These are phyloP conservation scores for Brachionus rubens DNA, from an alignment of 1,140 invertebrate genomes.

Conservation along the genomic window DNA sequence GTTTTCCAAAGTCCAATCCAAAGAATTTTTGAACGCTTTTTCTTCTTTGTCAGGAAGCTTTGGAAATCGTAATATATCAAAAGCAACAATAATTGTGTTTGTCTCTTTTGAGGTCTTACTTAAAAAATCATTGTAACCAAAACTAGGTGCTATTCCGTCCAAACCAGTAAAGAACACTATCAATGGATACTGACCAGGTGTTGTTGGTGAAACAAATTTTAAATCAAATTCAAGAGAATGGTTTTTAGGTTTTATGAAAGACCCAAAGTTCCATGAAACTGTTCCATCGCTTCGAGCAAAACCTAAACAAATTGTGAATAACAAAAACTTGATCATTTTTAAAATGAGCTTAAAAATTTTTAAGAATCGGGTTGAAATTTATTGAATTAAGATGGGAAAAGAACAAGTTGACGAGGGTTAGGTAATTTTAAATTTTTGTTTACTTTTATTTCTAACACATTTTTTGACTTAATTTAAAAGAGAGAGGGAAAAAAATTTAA, in stretches of 20 bases:
- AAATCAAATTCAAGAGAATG: constrained; percentile 28
- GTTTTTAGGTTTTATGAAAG: constrained; percentile 32
- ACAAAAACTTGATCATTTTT: no score
- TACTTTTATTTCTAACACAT: no score
- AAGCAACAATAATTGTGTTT: constrained; percentile 21
- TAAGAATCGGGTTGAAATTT: no score
- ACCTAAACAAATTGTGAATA: no score
- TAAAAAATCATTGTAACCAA: constrained; percentile 5
- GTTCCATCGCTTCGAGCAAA: not conserved
- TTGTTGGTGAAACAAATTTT: constrained; percentile 21
- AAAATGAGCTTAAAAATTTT: no score
- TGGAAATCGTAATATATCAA: constrained; percentile 30
- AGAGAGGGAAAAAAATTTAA: no score
- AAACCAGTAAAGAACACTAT: constrained; percentile 22
- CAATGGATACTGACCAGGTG: constrained; percentile 5
- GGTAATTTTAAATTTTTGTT: no score
- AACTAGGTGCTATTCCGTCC: not conserved
- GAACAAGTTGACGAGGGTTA: no score
- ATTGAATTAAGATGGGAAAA: no score
- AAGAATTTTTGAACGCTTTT: not conserved
- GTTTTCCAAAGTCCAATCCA: constrained; percentile 27
- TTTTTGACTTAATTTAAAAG: no score
- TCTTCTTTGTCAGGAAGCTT: constrained; percentile 8
- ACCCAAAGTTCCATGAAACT: constrained; percentile 28
- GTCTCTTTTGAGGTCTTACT: not conserved